phyloP scores from a whole-genome alignment of 2,888 invertebrate genomes.

The Macrosoma leucophasiata region DNA sequence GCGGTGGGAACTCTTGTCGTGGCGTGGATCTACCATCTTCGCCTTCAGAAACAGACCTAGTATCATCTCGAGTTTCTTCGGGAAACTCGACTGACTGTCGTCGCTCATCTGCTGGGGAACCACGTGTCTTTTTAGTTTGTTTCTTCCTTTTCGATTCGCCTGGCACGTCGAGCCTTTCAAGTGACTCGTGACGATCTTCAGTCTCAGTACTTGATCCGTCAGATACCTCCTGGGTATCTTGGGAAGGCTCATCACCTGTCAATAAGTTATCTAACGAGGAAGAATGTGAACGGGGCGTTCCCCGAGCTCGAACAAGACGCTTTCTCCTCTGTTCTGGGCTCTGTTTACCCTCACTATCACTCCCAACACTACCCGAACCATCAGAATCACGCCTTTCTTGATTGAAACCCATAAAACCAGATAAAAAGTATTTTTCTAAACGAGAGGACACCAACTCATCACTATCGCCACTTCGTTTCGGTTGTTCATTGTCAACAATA shows the following conservation, averaged over 20 bases:
- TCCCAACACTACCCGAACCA: constrained; percentile 91
- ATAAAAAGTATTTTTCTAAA: constrained; percentile 91
- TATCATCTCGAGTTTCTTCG: constrained; percentile 76
- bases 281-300: constrained; percentile 88
- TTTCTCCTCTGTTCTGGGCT: constrained; percentile 92
- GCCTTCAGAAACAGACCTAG: constrained; percentile 77
- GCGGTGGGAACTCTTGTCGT: constrained; percentile 78
- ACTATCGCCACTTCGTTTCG: constrained; percentile 76
- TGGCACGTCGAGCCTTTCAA: constrained; percentile 83
- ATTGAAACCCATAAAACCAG: constrained; percentile 89
- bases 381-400: constrained; percentile 86
- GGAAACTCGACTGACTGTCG: constrained; percentile 78
- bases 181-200: constrained; percentile 78
- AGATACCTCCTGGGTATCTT: constrained; percentile 76
- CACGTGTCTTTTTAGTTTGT: constrained; percentile 80
- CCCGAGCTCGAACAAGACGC: constrained; percentile 85
- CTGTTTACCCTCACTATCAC: constrained; percentile 91
- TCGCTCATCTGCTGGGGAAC: constrained; percentile 78
- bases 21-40: constrained; percentile 82
- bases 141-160: constrained; percentile 91
- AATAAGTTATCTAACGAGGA: constrained; percentile 87
- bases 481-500: constrained; percentile 75
- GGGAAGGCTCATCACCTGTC: constrained; percentile 76
- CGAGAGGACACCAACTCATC: constrained; percentile 88
- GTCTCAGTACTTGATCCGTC: constrained; percentile 87